phyloP scores from a whole-genome alignment of 2,113 vertebrate genomes.

The Casuarius casuarius region DNA sequence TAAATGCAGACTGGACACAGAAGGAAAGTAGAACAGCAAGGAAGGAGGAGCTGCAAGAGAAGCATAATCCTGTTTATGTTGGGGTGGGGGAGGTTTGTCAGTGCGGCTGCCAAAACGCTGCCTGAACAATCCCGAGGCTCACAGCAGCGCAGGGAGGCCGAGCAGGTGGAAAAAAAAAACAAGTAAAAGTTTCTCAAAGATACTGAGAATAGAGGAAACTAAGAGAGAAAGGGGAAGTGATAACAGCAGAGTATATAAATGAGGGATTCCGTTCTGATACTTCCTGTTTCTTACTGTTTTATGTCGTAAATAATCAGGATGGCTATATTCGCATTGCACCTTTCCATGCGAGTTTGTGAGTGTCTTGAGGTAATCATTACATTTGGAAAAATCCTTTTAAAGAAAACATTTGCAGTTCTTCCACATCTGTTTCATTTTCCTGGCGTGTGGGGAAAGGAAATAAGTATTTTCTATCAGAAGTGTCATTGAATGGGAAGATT shows the following conservation, averaged over 20 bases:
- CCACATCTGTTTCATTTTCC: background rate
- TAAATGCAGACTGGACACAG: accelerated
- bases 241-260: background rate
- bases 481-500: background rate
- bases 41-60: background rate
- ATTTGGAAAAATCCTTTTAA: background rate
- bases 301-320: background rate
- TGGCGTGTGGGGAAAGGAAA: background rate
- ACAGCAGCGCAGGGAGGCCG: accelerated
- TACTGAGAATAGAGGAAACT: background rate
- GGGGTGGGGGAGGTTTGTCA: accelerated
- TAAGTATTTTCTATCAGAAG: background rate
- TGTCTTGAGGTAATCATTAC: background rate
- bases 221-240: background rate
- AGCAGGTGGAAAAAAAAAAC: background rate
- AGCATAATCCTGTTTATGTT: accelerated
- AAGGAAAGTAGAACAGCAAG: background rate
- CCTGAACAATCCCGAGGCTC: accelerated
- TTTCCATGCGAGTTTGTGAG: background rate
- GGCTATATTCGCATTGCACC: background rate
- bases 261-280: accelerated
- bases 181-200: background rate
- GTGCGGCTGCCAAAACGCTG: background rate
- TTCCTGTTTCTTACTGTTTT: background rate
- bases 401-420: background rate